phyloP scores from a whole-genome alignment of 2,797 vertebrate species.

The Melanogrammus aeglefinus region DNA sequence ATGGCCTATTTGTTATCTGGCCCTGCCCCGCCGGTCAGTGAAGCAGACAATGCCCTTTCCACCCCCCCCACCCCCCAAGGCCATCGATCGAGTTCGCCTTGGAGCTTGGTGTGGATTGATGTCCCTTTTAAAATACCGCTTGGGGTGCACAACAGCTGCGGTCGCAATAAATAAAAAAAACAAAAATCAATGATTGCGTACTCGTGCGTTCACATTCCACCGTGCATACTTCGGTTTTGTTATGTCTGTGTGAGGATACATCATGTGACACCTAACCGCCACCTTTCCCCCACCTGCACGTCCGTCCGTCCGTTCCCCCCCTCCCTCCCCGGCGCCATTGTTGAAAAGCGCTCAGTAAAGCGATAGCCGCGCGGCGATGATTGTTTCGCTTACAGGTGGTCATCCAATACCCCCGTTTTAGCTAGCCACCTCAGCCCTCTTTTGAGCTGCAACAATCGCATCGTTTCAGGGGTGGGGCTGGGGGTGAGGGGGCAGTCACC shows the following conservation, averaged over 20 bases:
- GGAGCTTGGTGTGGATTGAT: neutral
- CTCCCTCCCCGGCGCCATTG: constrained; percentile 31
- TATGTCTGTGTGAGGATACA: neutral
- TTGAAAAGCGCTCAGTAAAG: constrained; percentile 57
- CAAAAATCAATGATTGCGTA: neutral
- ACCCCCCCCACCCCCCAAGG: neutral
- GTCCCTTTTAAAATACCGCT: neutral
- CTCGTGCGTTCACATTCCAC: neutral
- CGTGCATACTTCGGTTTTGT: neutral
- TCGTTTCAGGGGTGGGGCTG: constrained; percentile 36
- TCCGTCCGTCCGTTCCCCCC: constrained; percentile 7
- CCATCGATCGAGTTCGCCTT: neutral
- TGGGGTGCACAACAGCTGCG: neutral
- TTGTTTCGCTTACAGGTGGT: constrained; percentile 60
- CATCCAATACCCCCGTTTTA: constrained; percentile 62
- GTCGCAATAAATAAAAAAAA: neutral
- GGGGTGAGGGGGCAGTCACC: constrained; percentile 45
- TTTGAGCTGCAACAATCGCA: constrained; percentile 47
- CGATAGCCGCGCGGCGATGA: constrained; percentile 60
- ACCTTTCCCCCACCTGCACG: neutral
- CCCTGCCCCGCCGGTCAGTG: neutral
- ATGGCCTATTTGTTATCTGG: neutral
- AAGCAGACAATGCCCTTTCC: constrained; percentile 13
- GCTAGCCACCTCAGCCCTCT: constrained; percentile 35
- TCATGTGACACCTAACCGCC: neutral